Evolutionary conservation across 2,888 invertebrate genomes (phyloP).

Genomic region (Podabrus alpinus): DNA sequence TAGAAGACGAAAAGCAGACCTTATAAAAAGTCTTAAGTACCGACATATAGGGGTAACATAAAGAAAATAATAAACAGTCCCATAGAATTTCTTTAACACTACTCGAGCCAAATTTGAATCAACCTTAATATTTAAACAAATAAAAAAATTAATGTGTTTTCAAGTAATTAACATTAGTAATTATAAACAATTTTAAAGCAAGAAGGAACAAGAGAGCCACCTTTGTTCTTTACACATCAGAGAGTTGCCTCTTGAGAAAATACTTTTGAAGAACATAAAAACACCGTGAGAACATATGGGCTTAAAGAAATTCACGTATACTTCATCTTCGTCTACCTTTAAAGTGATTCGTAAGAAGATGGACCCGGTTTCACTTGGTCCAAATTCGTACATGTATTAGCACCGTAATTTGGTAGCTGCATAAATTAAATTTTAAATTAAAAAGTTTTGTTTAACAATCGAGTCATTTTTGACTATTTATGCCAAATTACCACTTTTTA

Average conservation of each 20-base stretch:
- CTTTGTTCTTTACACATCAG: slow-evolving; percentile 10
- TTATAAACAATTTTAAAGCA: not conserved
- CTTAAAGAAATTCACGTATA: slow-evolving; percentile 18
- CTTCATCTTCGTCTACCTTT: slow-evolving; percentile 9
- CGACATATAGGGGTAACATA: slow-evolving; percentile 15
- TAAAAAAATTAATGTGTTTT: not conserved
- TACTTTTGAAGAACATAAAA: slow-evolving; percentile 21
- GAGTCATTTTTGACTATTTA: slow-evolving; percentile 4
- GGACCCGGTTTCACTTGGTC: slow-evolving; percentile 3
- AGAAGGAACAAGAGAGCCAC: not conserved
- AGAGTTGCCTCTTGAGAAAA: slow-evolving; percentile 26
- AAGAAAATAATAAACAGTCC: slow-evolving; percentile 9
- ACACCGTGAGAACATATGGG: slow-evolving; percentile 29
- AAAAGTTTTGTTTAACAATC: slow-evolving; percentile 10
- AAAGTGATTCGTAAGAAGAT: not conserved
- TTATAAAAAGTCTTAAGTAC: slow-evolving; percentile 29
- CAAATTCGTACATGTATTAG: slow-evolving; percentile 9
- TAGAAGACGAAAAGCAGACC: slow-evolving; percentile 31
- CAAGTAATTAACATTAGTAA: not conserved
- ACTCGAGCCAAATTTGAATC: not conserved
- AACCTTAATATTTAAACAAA: not conserved
- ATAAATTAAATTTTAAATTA: slow-evolving; percentile 6
- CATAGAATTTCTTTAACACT: not conserved
- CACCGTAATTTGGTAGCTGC: slow-evolving; percentile 18
- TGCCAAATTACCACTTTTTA: not conserved